Base-by-base conservation (phyloP, 2,888 invertebrate genomes). In the Lasius fuliginosus region DNA sequence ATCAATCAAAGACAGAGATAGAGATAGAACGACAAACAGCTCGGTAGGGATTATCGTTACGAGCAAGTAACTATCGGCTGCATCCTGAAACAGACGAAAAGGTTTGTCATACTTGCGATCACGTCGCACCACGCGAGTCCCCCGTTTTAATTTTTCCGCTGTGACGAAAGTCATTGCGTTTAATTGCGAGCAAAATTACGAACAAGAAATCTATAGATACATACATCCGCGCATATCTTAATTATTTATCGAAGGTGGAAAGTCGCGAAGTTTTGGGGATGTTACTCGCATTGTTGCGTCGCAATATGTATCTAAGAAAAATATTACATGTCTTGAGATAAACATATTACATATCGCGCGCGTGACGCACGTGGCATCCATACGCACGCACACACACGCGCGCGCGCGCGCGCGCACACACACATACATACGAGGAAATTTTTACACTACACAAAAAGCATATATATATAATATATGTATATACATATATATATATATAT, bases 1-100 rank as follows among this genome's bases (percentile, higher is more conserved):
- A 62, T 5, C 58, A 82, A 81, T 82, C 71, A 76, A 53, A 87
- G 68, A 83, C 56, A 84, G 67, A 83, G 62, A 89, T 84, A 89
- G 77, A 88, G 68, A 88, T 83, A 84, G 88, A 86, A 84, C 88
- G 86, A 84, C 82, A 81, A 82, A 88, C 83, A 84, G 86, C 58
- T 89, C 81, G 86, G 84, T 82, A 84, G 85, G 82, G 81, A 81
- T 88, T 86, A 87, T 86, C 79, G 76, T 89, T 85, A 88, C 87
- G 89, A 88, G 87, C 90, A 89, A 87, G 87, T 91, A 23, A 92
- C 88, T 86, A 92, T 92, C 94, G 89, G 93, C 94, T 93, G 90
- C 94, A 87, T 93, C 94, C 94, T 94, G 94, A 93, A 94, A 94
- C 94, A 94, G 93, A 94, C 90, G 90, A 94, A 94, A 94, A 90